Evolutionary conservation across 2,888 invertebrate species (phyloP).

Genomic region (Zelleria hepariella): DNA sequence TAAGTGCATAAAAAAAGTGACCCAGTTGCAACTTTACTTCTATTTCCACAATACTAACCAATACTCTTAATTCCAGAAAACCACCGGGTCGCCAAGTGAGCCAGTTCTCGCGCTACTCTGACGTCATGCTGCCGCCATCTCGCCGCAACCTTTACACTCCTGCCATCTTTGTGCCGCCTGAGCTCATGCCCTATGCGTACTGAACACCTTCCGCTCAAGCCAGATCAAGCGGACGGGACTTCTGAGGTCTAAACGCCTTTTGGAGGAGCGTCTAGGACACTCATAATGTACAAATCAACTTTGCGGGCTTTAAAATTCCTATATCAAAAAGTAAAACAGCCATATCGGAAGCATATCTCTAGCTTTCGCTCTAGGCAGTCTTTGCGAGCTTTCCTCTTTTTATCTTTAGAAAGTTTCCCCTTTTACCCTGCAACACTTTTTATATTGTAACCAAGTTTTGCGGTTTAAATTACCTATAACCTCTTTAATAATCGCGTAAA

Average conservation of each 20-base stretch:
- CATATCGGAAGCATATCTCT: constrained; percentile 65
- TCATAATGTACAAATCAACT: constrained; percentile 44
- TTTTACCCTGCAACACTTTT: constrained; percentile 43
- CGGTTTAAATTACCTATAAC: background rate
- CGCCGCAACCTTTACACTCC: constrained; percentile 54
- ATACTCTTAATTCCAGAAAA: constrained; percentile 36
- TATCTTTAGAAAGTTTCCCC: constrained; percentile 10
- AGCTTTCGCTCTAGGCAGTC: constrained; percentile 43
- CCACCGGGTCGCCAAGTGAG: constrained; percentile 55
- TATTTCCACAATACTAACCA: background rate
- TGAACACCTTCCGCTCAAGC: constrained; percentile 28
- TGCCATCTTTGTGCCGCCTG: constrained; percentile 45
- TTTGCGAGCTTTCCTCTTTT: constrained; percentile 45
- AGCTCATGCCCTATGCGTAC: constrained; percentile 47
- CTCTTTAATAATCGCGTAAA: background rate
- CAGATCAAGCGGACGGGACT: background rate
- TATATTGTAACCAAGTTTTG: constrained; percentile 26
- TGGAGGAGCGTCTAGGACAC: constrained; percentile 16
- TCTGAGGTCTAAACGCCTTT: background rate
- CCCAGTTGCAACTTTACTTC: too few relatives aligned
- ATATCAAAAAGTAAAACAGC: constrained; percentile 36
- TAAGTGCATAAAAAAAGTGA: too few relatives aligned
- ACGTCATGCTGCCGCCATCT: constrained; percentile 52
- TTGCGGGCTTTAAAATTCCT: constrained; percentile 35
- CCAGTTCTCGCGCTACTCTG: constrained; percentile 65